These are phyloP conservation scores for Sebastiscus albofasciatus DNA, from an alignment of 2,797 vertebrate genomes.

Conservation along the genomic window DNA sequence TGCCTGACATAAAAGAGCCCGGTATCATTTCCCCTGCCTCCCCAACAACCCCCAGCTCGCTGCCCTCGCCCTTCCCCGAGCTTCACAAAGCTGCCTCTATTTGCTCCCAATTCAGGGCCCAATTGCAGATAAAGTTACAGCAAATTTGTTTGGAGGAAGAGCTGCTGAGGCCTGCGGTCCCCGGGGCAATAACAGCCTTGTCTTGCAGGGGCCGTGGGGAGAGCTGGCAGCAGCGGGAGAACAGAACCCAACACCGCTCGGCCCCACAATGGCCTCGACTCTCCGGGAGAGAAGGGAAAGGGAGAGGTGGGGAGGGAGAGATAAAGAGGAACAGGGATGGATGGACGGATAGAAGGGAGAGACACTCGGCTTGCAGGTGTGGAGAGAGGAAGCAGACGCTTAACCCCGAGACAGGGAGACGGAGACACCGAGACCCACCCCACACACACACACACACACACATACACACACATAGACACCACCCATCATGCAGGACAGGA, in stretches of 20 bases:
- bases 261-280: constrained; percentile 89
- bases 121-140: constrained; percentile 99
- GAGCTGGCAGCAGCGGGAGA: constrained; percentile 78
- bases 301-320: constrained; percentile 35
- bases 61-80: constrained; percentile 84
- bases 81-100: constrained; percentile 93
- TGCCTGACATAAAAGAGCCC: constrained; percentile 89
- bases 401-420: constrained; percentile 77
- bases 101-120: constrained; percentile 91
- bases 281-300: constrained; percentile 67
- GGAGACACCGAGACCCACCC: constrained; percentile 46
- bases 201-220: constrained; percentile 84
- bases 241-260: constrained; percentile 88
- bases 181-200: constrained; percentile 91
- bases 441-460: constrained; percentile 32
- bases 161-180: constrained; percentile 92
- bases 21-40: constrained; percentile 86
- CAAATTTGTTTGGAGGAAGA: constrained; percentile 99
- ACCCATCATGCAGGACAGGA: constrained; percentile 80
- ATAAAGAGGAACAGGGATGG: constrained; percentile 80
- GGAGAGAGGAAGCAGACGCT: constrained; percentile 85
- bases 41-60: constrained; percentile 80
- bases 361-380: constrained; percentile 90
- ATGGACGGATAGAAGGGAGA: constrained; percentile 51
- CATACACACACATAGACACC: constrained; percentile 52